Evolutionary conservation across 2,113 vertebrate genomes (phyloP).

Genomic region (Otocyon megalotis): DNA sequence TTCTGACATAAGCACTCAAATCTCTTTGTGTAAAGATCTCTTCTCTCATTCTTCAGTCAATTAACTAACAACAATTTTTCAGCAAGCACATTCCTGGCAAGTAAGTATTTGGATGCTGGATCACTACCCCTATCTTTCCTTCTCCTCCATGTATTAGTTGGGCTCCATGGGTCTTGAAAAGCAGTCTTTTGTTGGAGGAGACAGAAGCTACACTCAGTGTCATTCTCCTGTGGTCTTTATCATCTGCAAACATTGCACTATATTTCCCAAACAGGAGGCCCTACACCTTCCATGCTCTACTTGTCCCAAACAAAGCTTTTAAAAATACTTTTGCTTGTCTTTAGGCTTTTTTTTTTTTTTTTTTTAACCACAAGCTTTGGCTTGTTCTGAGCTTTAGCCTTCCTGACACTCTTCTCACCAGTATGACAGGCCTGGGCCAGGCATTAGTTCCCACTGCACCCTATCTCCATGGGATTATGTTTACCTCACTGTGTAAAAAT

Average conservation of each 20-base stretch:
- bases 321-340: not conserved
- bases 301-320: not conserved
- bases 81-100: not conserved
- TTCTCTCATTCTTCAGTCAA: slow-evolving; percentile 7
- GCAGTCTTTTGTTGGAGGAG: not conserved
- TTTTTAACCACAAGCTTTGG: slow-evolving; percentile 5
- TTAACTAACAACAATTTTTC: slow-evolving; percentile 56
- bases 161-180: not conserved
- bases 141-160: not conserved
- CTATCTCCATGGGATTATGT: not conserved
- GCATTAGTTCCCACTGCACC: not conserved
- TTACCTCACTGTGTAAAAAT: slow-evolving; percentile 45
- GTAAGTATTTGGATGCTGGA: not conserved
- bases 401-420: not conserved
- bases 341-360: not conserved
- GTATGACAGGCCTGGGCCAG: slow-evolving; percentile 42
- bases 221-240: not conserved
- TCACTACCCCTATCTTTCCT: not conserved
- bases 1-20: slow-evolving; percentile 20
- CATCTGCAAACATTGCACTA: not conserved
- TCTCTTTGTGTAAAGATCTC: not conserved
- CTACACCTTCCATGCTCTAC: slow-evolving; percentile 1
- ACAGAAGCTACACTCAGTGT: not conserved
- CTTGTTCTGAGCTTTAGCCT: slow-evolving; percentile 29
- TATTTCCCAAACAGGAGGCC: not conserved